These are phyloP conservation scores for Poecilia gillii DNA, from an alignment of 2,797 vertebrate species.

Conservation along the genomic window DNA sequence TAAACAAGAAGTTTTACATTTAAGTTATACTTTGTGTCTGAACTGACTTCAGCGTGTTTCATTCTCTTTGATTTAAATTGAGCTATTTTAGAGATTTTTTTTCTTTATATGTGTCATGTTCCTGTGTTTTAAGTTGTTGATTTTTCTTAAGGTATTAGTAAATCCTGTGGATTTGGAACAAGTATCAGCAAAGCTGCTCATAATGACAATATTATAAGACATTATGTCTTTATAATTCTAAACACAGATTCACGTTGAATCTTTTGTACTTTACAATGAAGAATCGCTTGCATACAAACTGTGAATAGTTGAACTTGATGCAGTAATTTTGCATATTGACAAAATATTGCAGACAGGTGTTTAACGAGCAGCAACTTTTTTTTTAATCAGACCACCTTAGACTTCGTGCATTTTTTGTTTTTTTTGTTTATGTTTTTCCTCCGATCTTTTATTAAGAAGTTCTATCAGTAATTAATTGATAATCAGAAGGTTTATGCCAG, in stretches of 20 bases:
- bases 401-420: background rate
- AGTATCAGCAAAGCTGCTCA: conserved; percentile 62
- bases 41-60: conserved; percentile 60
- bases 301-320: conserved; percentile 25
- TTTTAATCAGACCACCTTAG: conserved; percentile 5
- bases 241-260: conserved; percentile 92
- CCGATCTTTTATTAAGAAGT: background rate
- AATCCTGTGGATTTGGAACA: conserved; percentile 78
- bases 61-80: conserved; percentile 61
- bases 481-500: conserved; percentile 5
- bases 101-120: background rate
- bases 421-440: too few relatives aligned
- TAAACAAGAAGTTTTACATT: conserved; percentile 23
- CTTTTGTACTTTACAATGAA: conserved; percentile 82
- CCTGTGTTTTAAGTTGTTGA: conserved; percentile 52
- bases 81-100: conserved; percentile 40
- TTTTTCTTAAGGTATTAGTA: conserved; percentile 43
- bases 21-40: conserved; percentile 24
- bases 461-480: conserved; percentile 5
- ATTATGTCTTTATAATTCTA: conserved; percentile 73
- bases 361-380: background rate
- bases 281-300: conserved; percentile 23
- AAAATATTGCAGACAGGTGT: background rate
- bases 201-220: conserved; percentile 56
- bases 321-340: conserved; percentile 6